Base-by-base conservation (phyloP, 2,888 invertebrate genomes). In the Nomada flava region DNA sequence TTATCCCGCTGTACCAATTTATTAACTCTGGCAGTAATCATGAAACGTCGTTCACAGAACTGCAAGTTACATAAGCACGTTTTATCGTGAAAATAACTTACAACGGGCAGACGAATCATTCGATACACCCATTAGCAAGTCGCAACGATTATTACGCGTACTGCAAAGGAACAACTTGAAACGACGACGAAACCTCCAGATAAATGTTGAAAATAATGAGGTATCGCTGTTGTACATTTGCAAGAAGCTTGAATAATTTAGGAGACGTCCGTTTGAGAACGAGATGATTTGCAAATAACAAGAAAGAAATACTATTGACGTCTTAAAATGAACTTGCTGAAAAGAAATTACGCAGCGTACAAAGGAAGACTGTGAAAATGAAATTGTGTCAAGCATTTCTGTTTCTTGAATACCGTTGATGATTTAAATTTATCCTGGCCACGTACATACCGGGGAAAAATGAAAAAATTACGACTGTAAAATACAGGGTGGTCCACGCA, bases 131-230 rank as follows among this genome's bases (percentile, higher is more conserved):
- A 36, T 36, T 36, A 36, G 36, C 7, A 36, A 36, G 7, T 36
- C 36, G 36, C 36, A 36, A 36, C 7, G 36, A 36, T 36, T 7
- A 29, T 29, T 29, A 36, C 36, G 7, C 7, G 36, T 7, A 36
- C 36, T 36, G 36, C 7, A 36, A 36, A 36, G 36, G 36, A 36
- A 36, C 36, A 36, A 36, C 7, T 36, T 7, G 36, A 36, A 36
- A 36, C 9, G 36, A 9, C 9, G 36, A 0, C 36, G 36, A 36
- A 36, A 36, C 36, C 36, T 36, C 36, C 7, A 36, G 18, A 13
- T 13, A 11, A n/a, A 60, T 60, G 36, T 60, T 60, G 36, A 11
- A 62, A 62, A 62, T 62, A 62, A 62, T 20, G 60, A 42, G 60
- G 11, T 9, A 42, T 62, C 60, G 42, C 11, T 36, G 9, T 36